These are phyloP conservation scores for Odocoileus hemionus DNA, from an alignment of 2,113 vertebrate species.

Conservation along the genomic window DNA sequence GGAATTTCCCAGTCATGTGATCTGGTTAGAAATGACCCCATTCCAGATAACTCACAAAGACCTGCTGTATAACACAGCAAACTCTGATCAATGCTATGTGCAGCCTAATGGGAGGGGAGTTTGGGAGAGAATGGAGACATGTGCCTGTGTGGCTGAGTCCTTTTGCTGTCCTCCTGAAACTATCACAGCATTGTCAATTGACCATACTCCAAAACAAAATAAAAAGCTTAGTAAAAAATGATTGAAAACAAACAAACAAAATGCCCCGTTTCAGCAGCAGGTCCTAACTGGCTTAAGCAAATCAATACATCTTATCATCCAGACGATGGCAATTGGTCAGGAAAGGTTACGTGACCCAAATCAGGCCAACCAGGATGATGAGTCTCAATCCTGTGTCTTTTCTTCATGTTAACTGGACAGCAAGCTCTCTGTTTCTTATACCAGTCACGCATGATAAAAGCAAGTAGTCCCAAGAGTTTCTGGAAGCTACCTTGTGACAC, in stretches of 20 bases:
- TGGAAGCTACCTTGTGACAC: not conserved
- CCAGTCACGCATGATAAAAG: not conserved
- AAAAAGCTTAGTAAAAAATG: not conserved
- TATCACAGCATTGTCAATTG: not conserved
- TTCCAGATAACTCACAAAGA: not conserved
- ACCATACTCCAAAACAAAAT: not conserved
- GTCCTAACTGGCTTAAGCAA: not conserved
- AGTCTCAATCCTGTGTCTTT: not conserved
- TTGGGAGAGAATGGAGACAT: not conserved
- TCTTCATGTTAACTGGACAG: not conserved
- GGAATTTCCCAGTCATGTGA: conserved; percentile 44
- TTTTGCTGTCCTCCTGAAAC: not conserved
- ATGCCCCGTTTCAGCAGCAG: not conserved
- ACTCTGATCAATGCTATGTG: not conserved
- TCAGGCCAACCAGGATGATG: not conserved
- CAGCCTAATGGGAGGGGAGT: not conserved
- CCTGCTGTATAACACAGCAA: not conserved
- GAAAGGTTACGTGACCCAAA: not conserved
- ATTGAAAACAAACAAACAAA: not conserved
- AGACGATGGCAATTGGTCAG: not conserved
- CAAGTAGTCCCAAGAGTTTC: not conserved
- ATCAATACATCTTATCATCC: not conserved
- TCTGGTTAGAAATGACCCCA: not conserved
- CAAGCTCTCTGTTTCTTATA: not conserved
- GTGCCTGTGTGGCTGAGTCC: not conserved